A percentile compares a stretch with the other conserved stretches of the same genome.
These are phyloP conservation scores for Epinotia brunnichana DNA, from an alignment of 2,888 invertebrate genomes.

Conservation along the genomic window DNA sequence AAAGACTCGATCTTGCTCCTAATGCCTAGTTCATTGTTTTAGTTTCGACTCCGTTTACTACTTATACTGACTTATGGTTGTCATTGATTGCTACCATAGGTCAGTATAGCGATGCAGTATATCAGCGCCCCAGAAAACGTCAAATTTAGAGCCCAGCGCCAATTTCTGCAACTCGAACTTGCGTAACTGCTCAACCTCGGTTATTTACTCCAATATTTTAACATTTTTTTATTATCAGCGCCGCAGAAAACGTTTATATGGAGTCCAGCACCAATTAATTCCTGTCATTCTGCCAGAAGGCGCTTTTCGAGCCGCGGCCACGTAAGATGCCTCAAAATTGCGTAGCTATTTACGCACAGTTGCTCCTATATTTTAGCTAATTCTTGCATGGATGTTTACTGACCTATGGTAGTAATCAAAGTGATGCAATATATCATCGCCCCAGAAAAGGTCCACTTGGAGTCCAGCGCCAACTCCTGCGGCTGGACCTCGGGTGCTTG, in stretches of 20 bases:
- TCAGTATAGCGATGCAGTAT: slow-evolving; percentile 88
- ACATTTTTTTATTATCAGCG: too few relatives aligned
- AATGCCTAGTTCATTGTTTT: too few relatives aligned
- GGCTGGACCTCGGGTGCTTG: slow-evolving; percentile 72
- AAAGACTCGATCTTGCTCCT: too few relatives aligned
- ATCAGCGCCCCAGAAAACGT: slow-evolving; percentile 92
- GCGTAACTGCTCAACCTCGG: too few relatives aligned
- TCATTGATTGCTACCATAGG: too few relatives aligned
- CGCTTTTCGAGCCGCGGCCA: slow-evolving; percentile 87
- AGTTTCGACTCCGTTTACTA: too few relatives aligned
- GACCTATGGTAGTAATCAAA: slow-evolving; percentile 94
- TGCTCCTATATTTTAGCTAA: too few relatives aligned
- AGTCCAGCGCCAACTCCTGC: slow-evolving; percentile 75
- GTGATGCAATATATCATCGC: slow-evolving; percentile 93
- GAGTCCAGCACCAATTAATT: slow-evolving; percentile 80
- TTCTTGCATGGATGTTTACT: slow-evolving; percentile 53
- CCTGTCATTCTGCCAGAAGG: too few relatives aligned
- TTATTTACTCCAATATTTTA: too few relatives aligned
- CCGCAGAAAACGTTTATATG: slow-evolving; percentile 93
- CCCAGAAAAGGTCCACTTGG: slow-evolving; percentile 92
- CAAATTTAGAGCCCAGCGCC: slow-evolving; percentile 87
- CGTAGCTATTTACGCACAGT: slow-evolving; percentile 86
- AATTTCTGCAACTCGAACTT: slow-evolving; percentile 91
- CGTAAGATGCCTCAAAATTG: slow-evolving; percentile 91
- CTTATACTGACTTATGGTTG: too few relatives aligned